These are phyloP conservation scores for Lithophane ornitopus DNA, from an alignment of 2,888 invertebrate species.

Conservation along the genomic window DNA sequence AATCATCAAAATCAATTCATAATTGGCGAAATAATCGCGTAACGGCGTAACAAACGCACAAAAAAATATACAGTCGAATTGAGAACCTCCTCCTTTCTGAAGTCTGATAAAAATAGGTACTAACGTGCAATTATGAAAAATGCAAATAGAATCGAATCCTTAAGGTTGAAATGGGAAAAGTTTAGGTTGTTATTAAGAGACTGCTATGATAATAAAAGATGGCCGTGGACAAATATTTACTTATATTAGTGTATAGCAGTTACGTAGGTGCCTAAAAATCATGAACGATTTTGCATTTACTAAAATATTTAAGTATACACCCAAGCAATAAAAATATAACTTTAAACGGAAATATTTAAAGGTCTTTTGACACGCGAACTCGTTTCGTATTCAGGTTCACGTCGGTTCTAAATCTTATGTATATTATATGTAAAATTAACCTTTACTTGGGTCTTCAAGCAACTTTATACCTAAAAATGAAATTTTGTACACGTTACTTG, in stretches of 20 bases:
- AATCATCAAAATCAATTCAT: too few relatives aligned
- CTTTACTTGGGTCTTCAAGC: constrained; percentile 11
- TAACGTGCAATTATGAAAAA: background rate
- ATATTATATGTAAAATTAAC: constrained; percentile 31
- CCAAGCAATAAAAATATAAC: constrained; percentile 71
- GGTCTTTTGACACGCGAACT: constrained; percentile 75
- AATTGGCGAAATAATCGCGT: too few relatives aligned
- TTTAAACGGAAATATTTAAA: constrained; percentile 77
- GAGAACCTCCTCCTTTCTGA: too few relatives aligned
- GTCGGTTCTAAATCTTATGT: constrained; percentile 39
- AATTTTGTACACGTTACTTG: background rate
- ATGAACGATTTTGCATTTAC: constrained; percentile 41
- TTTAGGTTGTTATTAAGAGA: constrained; percentile 10
- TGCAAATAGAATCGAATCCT: constrained; percentile 6
- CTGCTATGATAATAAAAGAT: constrained; percentile 14
- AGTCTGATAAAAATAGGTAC: background rate
- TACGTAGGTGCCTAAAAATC: background rate
- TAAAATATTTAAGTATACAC: constrained; percentile 47
- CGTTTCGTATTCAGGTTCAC: constrained; percentile 68
- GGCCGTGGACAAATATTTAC: too few relatives aligned
- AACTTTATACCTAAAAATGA: constrained; percentile 1
- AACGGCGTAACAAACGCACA: too few relatives aligned
- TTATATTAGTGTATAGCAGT: constrained; percentile 1
- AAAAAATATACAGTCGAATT: too few relatives aligned
- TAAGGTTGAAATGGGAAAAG: constrained; percentile 7